These are phyloP conservation scores for Octodonta nipae DNA, from an alignment of 2,888 invertebrate species.

Conservation along the genomic window DNA sequence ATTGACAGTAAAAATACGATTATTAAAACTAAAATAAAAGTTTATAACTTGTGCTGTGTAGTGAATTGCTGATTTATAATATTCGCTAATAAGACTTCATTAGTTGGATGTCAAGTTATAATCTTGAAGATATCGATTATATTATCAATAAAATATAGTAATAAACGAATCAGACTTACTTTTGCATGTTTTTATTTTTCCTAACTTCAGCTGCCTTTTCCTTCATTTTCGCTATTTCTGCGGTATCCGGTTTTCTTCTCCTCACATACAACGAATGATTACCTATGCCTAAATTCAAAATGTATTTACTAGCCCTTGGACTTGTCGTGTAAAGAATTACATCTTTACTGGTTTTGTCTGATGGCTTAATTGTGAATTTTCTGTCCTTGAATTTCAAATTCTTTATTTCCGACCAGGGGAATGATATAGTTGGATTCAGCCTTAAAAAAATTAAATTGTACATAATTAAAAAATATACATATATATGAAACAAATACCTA, in stretches of 20 bases:
- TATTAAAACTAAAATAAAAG: too few species aligned
- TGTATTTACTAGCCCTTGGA: slow-evolving; percentile 92
- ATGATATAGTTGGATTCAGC: slow-evolving; percentile 93
- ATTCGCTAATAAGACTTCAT: too few species aligned
- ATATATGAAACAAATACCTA: too few species aligned
- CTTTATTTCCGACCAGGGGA: slow-evolving; percentile 98
- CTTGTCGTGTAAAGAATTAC: slow-evolving; percentile 95
- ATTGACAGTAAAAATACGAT: too few species aligned
- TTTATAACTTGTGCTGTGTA: too few species aligned
- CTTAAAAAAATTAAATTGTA: slow-evolving; percentile 35
- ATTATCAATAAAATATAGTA: not conserved
- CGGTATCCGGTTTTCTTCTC: slow-evolving; percentile 92
- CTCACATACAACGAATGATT: slow-evolving; percentile 98
- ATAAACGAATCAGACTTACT: too few species aligned
- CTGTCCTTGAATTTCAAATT: slow-evolving; percentile 98
- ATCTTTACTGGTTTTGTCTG: slow-evolving; percentile 95
- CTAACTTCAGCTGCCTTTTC: slow-evolving; percentile 92
- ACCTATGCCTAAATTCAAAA: slow-evolving; percentile 95
- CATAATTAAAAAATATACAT: not conserved
- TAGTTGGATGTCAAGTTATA: too few species aligned
- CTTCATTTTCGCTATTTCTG: slow-evolving; percentile 99
- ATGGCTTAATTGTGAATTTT: slow-evolving; percentile 97
- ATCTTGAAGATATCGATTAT: not conserved
- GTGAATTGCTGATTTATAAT: too few species aligned
- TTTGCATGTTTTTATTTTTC: slow-evolving; percentile 47